Evolutionary conservation across 2,888 invertebrate genomes (phyloP), one percentile per base, ranked within the genome.

Genomic region (Galeruca laticollis): DNA sequence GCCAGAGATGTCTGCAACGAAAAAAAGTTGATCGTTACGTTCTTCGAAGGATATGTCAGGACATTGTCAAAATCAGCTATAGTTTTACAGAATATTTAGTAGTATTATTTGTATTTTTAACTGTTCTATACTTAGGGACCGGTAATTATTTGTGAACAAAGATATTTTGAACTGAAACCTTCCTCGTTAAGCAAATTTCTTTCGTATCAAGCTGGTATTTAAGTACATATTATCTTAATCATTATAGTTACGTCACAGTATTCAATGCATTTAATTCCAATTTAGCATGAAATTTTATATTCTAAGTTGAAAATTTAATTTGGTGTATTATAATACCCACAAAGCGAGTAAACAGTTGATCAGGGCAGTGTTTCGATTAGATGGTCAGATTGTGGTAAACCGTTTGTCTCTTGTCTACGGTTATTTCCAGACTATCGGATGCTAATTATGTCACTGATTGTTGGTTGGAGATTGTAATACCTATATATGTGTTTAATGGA

Each of bases 371-470:
- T n/a, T 40, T n/a, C 13, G 40, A 40, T 40, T 40, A 40, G 40
- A n/a, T 40, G n/a, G 40, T 40, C n/a, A n/a, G 5, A n/a, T 40
- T 40, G 40, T n/a, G 40, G 40, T n/a, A 40, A 40, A 40, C 40
- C 40, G 40, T 13, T 40, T 40, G 3, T 40, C 5, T 40, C 40
- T 40, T 40, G 40, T 40, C 13, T 40, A 40, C 40, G 13, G 40
- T 40, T n/a, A 40, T 40, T n/a, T 13, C 40, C 40, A 40, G 40
- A 40, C 13, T 40, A 40, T 40, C 40, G n/a, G 40, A n/a, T 40
- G 13, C 40, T 40, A 40, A 40, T n/a, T 40, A 13, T 40, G n/a
- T 40, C 40, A 40, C 40, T 40, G 40, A 40, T 40, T 13, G n/a
- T 26, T 26, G 5, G 26, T 26, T 26, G 26, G 26, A 26, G 5